Evolutionary conservation across 37 sponge, comb jelly and placozoan genomes (phyloP).

Genomic region (Chondrosia reniformis): DNA sequence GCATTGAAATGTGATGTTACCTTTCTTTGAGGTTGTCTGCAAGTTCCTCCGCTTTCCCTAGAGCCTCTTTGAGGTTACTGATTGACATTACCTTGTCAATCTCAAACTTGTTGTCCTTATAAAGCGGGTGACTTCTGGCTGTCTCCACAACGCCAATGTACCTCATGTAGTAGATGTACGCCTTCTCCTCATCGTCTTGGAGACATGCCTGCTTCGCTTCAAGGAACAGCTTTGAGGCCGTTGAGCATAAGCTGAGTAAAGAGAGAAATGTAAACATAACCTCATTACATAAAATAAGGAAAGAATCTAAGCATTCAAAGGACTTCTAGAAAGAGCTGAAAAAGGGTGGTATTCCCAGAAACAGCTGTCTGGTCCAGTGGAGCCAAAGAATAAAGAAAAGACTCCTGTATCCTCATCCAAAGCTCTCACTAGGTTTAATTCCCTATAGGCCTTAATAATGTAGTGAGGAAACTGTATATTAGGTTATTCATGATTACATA

Average conservation of each 20-base stretch:
- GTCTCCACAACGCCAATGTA: constrained; percentile 51
- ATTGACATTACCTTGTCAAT: constrained; percentile 29
- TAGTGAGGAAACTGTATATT: too few relatives aligned
- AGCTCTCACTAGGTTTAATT: too few relatives aligned
- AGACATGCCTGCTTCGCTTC: constrained; percentile 45
- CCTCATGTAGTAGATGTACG: constrained; percentile 76
- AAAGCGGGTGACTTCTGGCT: constrained; percentile 27
- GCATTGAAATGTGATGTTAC: constrained; percentile 12
- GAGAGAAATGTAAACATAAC: too few relatives aligned
- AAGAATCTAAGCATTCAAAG: too few relatives aligned
- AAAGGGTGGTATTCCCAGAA: too few relatives aligned
- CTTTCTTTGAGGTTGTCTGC: constrained; percentile 35
- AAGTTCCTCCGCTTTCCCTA: constrained; percentile 50
- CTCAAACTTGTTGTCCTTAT: constrained; percentile 46
- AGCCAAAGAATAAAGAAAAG: too few relatives aligned
- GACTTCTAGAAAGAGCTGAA: too few relatives aligned
- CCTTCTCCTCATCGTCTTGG: constrained; percentile 75
- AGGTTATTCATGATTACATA: too few relatives aligned
- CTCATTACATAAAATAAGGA: too few relatives aligned
- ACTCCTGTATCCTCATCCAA: too few relatives aligned
- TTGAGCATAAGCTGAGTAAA: neutral
- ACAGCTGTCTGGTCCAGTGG: too few relatives aligned
- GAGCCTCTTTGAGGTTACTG: constrained; percentile 10
- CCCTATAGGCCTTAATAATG: too few relatives aligned
- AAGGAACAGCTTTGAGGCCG: constrained; percentile 39